Base-by-base conservation (phyloP, 23 tunicate genomes). In the Trididemnum clinides region DNA sequence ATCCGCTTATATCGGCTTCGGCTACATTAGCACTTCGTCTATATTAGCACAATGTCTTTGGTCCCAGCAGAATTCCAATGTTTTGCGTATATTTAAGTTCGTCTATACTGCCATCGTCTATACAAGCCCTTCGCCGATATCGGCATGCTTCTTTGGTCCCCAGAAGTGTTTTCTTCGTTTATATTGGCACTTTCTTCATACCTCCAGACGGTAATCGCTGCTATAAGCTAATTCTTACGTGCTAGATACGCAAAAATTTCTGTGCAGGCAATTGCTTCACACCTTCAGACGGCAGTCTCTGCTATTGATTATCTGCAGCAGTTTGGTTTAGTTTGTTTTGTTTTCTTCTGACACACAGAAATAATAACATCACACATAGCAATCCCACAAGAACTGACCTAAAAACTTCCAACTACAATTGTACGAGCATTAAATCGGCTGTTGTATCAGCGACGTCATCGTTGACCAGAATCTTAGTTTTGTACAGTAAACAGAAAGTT, bases 231-330 rank as follows among this genome's bases (percentile, higher is more conserved):
- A 62, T 62, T 62, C 69, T 62, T 62, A 62, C 69, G 27, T 62
- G 69, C 69, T 62, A 62, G 18, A 12, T 62, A 21, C 69, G 4
- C 69, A 62, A 21, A 62, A 62, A 62, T 62, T 62, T 15, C 27
- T 62, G 69, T 21, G 69, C 23, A 62, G 69, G 69, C 69, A 62
- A 62, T 62, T 62, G 69, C 69, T 62, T 62, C 69, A 62, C 69
- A 62, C 69, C 27, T 62, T 62, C 69, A 62, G 69, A 21, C 69
- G 69, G 69, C 69, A 62, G 69, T 62, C 69, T 62, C 69, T 62
- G n/a, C n/a, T n/a, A n/a, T n/a, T n/a, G n/a, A n/a, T n/a, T n/a
- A 62, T 62, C 69, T 62, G 69, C 69, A 62, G 27, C 69, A 12
- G 69, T 62, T 62, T 21, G 69, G 69, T 62, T 62, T 62, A 62